Conservation (phyloP, 2,113 vertebrate species). For the Sprattus sprattus region DNA sequence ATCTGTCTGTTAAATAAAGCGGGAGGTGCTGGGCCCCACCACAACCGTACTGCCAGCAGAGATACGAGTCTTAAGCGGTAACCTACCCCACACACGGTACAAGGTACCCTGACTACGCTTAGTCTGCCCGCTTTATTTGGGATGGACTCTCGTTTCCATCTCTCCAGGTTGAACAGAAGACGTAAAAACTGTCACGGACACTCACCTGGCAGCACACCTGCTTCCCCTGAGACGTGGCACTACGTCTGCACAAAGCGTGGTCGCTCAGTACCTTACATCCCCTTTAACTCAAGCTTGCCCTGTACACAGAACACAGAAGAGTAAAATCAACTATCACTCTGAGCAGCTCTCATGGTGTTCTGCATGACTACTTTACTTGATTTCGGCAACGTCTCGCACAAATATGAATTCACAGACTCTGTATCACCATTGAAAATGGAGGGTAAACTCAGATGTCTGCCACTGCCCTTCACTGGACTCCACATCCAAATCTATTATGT, state of each 20-base stretch:
- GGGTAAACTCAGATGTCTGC: no score
- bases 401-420: slow-evolving; percentile 12
- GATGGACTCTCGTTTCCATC: slow-evolving; percentile 3
- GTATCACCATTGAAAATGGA: neutral
- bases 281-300: slow-evolving; percentile 25
- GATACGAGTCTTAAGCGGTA: neutral
- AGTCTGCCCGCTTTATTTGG: slow-evolving; percentile 16
- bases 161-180: slow-evolving; percentile 16
- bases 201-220: slow-evolving; percentile 13
- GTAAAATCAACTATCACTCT: neutral
- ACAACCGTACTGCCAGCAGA: no score
- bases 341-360: slow-evolving; percentile 13
- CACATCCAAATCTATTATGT: neutral
- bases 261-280: slow-evolving; percentile 20
- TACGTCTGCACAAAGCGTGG: neutral
- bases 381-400: neutral
- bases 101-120: no score
- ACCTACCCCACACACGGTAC: no score
- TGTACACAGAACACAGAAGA: neutral
- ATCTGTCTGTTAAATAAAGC: neutral
- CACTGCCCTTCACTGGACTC: no score
- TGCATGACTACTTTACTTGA: neutral
- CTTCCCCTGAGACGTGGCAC: neutral
- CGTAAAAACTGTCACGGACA: neutral
- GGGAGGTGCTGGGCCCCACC: slow-evolving; percentile 26